phyloP scores from a whole-genome alignment of 2,113 vertebrate species.

The Cichladusa arquata region DNA sequence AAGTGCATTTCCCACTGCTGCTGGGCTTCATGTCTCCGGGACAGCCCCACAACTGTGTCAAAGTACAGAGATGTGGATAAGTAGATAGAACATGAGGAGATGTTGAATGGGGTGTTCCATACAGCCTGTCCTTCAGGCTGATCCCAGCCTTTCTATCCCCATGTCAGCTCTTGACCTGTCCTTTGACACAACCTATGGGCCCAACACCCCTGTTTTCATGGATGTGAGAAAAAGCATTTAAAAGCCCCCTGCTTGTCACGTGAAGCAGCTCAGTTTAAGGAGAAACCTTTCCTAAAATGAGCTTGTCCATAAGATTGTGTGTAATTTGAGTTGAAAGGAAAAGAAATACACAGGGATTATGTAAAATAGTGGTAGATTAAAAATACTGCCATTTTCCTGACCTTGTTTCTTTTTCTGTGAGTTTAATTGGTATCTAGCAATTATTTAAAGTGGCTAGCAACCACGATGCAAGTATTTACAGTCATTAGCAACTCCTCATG shows the following conservation, averaged over 20 bases:
- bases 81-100: neutral
- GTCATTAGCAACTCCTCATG: constrained; percentile 24
- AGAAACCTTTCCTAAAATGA: neutral
- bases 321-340: neutral
- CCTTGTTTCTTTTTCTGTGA: neutral
- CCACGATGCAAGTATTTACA: constrained; percentile 12
- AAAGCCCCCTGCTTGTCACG: accelerated
- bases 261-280: neutral
- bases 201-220: neutral
- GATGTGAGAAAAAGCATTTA: neutral
- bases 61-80: accelerated
- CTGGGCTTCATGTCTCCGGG: neutral
- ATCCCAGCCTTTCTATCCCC: neutral
- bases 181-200: neutral
- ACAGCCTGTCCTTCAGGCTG: neutral
- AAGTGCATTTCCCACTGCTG: neutral
- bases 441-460: constrained; percentile 39
- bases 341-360: neutral
- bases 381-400: neutral
- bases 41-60: neutral
- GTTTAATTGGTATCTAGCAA: constrained; percentile 20
- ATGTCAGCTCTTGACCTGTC: neutral
- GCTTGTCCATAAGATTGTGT: neutral
- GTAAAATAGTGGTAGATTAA: neutral
- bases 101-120: neutral